Evolutionary conservation across 1,140 invertebrate genomes (phyloP).

Genomic region (Macrobrachium rosenbergii): DNA sequence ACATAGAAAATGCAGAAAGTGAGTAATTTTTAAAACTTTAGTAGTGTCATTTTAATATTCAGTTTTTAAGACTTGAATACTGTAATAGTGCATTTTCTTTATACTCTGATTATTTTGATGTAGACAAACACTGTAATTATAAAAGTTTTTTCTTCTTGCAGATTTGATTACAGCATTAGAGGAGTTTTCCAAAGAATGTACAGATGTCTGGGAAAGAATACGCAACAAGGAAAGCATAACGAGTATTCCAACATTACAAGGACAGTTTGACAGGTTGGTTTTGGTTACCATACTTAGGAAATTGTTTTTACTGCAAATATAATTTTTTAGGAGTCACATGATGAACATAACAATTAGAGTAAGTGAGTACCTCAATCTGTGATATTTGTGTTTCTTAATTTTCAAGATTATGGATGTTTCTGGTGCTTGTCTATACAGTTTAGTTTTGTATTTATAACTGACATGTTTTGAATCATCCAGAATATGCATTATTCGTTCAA

Average conservation of each 20-base stretch:
- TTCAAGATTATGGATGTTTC: too few relatives aligned
- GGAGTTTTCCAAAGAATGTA: slow-evolving; percentile 38
- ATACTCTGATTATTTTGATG: neutral
- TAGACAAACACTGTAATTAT: neutral
- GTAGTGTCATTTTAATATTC: neutral
- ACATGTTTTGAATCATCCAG: too few relatives aligned
- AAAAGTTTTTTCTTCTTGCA: neutral
- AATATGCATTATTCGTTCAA: too few relatives aligned
- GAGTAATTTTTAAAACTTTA: slow-evolving; percentile 19
- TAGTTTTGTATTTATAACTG: too few relatives aligned
- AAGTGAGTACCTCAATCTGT: too few relatives aligned
- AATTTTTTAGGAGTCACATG: neutral
- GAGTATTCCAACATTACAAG: neutral
- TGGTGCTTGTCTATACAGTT: too few relatives aligned
- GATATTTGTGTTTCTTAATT: too few relatives aligned
- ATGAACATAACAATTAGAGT: too few relatives aligned
- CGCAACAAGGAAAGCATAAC: neutral
- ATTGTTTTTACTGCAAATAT: neutral
- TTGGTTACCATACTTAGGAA: neutral
- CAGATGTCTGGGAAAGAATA: slow-evolving; percentile 26
- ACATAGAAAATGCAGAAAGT: slow-evolving; percentile 65
- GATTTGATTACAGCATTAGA: slow-evolving; percentile 49
- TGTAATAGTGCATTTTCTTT: neutral
- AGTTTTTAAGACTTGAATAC: neutral
- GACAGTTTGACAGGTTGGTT: slow-evolving; percentile 36